phyloP scores from a whole-genome alignment of 2,113 vertebrate genomes.

The Seriola rivoliana region DNA sequence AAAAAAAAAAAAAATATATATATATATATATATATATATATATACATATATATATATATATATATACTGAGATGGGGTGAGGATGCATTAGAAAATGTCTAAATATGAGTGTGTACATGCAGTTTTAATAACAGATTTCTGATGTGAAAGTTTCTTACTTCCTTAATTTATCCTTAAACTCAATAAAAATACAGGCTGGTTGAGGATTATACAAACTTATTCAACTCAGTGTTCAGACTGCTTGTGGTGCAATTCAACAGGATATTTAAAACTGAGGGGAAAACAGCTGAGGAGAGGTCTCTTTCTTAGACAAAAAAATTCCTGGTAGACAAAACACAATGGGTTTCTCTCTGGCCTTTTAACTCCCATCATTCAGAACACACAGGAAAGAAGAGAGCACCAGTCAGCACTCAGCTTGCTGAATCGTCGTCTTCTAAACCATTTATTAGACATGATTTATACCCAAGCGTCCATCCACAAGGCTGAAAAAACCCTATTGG shows the following conservation, averaged over 20 bases:
- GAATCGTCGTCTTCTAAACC: slow-evolving; percentile 50
- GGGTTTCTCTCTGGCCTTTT: slow-evolving; percentile 11
- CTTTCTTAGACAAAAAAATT: slow-evolving; percentile 4
- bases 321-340: slow-evolving; percentile 4
- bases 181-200: slow-evolving; percentile 16
- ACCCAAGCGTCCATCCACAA: background rate
- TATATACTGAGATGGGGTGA: background rate
- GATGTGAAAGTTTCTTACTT: slow-evolving; percentile 15
- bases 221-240: background rate
- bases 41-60: too few species aligned
- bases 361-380: slow-evolving; percentile 26
- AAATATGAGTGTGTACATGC: slow-evolving; percentile 14
- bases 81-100: slow-evolving; percentile 18
- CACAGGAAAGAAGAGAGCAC: slow-evolving; percentile 21
- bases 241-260: background rate
- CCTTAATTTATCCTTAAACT: background rate
- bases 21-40: too few species aligned
- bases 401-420: slow-evolving; percentile 34
- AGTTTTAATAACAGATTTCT: background rate
- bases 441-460: slow-evolving; percentile 56
- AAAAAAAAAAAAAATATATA: too few species aligned
- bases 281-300: background rate
- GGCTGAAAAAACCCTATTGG: background rate
- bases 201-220: slow-evolving; percentile 20
- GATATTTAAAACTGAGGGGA: slow-evolving; percentile 15